Evolutionary conservation across 92 coral and sea anemone genomes (phyloP), one percentile per base, ranked within the genome.

Genomic region (Actinernus sp.): DNA sequence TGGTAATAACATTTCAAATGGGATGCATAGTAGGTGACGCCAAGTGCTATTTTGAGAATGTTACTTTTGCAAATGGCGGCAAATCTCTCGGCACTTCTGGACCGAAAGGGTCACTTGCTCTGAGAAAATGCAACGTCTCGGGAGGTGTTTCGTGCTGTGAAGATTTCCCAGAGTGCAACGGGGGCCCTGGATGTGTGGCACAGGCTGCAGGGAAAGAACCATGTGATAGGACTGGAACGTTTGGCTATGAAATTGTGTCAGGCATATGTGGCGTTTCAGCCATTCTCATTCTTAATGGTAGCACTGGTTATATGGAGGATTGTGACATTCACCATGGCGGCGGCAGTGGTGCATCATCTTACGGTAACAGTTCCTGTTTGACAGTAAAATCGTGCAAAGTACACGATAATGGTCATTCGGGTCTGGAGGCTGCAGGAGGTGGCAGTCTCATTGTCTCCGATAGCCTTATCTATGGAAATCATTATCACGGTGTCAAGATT

Each of bases 81-180:
- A 14, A 43, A 9, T 58, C 54, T 29, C 9, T 88, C n/a, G n/a
- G n/a, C n/a, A 1, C 9, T 10, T 82, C 80, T 5, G 12, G 1
- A 7, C 19, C 52, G 1, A 18, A 21, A 1, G 70, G 67, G 0
- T 57, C 74, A 3, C 32, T 51, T 1, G 28, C 52, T 4, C 14
- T 88, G 71, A 20, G 28, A 2, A 46, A 58, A 2, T 88, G 94
- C 41, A 31, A 58, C 10, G 78, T 88, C 32, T 88, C 95, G 2
- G 82, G 65, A 3, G 95, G 95, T 27, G 19, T 1, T 16, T 7
- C 22, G 17, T 48, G 88, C 47, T 88, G 95, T 73, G 83, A 74
- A 25, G 91, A 88, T 39, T 88, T 40, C 55, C 95, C 95, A 36
- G 91, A 88, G 1, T 88, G 95, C 55, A 78, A 72, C 25, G 95